Evolutionary conservation across 2,113 vertebrate species (phyloP).

Genomic region (Lipophrys pholis): DNA sequence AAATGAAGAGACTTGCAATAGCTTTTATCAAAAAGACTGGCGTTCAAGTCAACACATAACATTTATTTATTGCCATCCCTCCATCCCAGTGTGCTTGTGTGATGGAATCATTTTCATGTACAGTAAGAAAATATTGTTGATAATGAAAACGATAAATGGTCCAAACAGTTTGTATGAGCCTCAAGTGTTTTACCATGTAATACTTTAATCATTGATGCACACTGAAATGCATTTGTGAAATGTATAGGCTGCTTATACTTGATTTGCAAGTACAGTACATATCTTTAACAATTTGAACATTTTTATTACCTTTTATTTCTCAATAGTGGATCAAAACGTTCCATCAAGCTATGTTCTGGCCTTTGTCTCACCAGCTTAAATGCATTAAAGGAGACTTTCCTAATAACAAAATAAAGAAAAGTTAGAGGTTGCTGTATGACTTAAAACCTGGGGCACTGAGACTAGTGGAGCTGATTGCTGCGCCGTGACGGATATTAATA

Average conservation of each 20-base stretch:
- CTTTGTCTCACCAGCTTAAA: constrained; percentile 24
- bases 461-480: constrained; percentile 29
- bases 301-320: background rate
- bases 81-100: too few species aligned
- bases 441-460: constrained; percentile 44
- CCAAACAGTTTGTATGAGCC: background rate
- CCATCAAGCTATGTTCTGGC: background rate
- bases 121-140: too few species aligned
- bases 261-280: too few species aligned
- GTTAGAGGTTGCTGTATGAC: background rate
- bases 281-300: too few species aligned
- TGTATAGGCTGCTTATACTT: background rate
- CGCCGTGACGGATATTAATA: constrained; percentile 60
- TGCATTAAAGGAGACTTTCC: constrained; percentile 35
- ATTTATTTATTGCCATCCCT: too few species aligned
- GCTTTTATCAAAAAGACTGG: too few species aligned
- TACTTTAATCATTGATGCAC: constrained; percentile 1
- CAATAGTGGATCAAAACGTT: background rate
- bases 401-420: constrained; percentile 33
- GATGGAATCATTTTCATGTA: too few species aligned
- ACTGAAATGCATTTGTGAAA: constrained; percentile 11
- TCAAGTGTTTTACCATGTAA: constrained; percentile 10
- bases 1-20: too few species aligned
- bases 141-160: too few species aligned
- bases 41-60: too few species aligned